phyloP scores from a whole-genome alignment of 2,797 vertebrate species.

The Allobates femoralis region DNA sequence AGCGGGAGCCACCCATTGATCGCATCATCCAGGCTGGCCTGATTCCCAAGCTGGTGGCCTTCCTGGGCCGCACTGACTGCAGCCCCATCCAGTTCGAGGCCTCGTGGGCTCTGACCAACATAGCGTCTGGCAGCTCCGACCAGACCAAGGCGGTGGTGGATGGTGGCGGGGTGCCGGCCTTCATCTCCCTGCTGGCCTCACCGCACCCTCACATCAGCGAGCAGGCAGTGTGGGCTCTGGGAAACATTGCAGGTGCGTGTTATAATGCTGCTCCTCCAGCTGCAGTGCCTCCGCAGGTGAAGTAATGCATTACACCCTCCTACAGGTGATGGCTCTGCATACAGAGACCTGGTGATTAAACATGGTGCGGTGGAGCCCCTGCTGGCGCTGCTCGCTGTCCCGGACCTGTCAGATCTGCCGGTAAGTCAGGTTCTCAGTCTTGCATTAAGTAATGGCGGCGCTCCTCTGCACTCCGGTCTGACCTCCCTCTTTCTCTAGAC shows the following conservation, averaged over 20 bases:
- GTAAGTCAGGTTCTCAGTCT: slow-evolving; percentile 77
- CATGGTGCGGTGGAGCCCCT: slow-evolving; percentile 88
- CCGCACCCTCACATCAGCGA: slow-evolving; percentile 94
- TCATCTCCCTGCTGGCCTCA: slow-evolving; percentile 86
- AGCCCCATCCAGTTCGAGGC: slow-evolving; percentile 95
- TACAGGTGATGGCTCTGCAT: slow-evolving; percentile 90
- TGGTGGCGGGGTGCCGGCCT: slow-evolving; percentile 90
- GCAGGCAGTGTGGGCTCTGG: slow-evolving; percentile 96
- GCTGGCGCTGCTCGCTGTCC: slow-evolving; percentile 85
- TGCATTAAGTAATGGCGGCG: too few species aligned
- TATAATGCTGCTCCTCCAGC: neutral
- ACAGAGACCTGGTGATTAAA: slow-evolving; percentile 94
- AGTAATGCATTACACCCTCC: neutral
- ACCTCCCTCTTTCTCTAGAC: slow-evolving; percentile 72
- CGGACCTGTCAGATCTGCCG: slow-evolving; percentile 84
- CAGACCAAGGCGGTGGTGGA: slow-evolving; percentile 95
- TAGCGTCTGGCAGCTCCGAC: slow-evolving; percentile 91
- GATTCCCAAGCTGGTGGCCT: slow-evolving; percentile 90
- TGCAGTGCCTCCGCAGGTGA: neutral
- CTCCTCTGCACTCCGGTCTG: too few species aligned
- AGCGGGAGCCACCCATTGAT: slow-evolving; percentile 95
- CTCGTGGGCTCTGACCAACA: slow-evolving; percentile 97
- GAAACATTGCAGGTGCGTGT: slow-evolving; percentile 93
- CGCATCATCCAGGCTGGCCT: slow-evolving; percentile 89
- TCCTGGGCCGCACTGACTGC: slow-evolving; percentile 81